Evolutionary conservation across 2,888 invertebrate species (phyloP).

Genomic region (Spisula subtruncata): DNA sequence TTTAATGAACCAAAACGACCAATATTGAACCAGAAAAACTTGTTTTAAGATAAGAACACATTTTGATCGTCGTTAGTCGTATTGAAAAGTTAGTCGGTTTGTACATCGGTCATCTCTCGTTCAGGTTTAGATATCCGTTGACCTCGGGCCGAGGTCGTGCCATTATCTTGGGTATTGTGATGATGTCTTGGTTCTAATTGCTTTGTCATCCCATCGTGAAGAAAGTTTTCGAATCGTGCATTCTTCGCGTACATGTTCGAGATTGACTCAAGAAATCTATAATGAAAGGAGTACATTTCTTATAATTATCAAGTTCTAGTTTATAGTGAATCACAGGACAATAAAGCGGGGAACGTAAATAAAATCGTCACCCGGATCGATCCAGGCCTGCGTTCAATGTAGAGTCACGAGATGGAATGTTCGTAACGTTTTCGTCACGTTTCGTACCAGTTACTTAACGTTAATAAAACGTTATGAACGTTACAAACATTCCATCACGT

Average conservation of each 20-base stretch:
- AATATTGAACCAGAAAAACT: no score
- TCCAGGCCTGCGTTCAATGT: no score
- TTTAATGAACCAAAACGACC: no score
- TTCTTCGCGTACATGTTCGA: constrained; percentile 86
- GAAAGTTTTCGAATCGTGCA: constrained; percentile 76
- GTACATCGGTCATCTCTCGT: constrained; percentile 66
- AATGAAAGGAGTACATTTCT: not conserved
- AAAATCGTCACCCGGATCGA: no score
- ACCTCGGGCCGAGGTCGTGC: constrained; percentile 18
- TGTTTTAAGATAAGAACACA: not conserved
- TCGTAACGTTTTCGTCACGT: no score
- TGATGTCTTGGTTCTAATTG: constrained; percentile 69
- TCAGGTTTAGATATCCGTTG: constrained; percentile 42
- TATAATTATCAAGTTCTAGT: not conserved
- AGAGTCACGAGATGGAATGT: no score
- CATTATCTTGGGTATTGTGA: constrained; percentile 10
- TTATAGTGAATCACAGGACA: no score
- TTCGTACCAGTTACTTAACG: no score
- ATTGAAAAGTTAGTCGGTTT: constrained; percentile 58
- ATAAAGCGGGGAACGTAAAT: not conserved
- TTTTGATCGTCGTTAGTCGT: not conserved
- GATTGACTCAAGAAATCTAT: constrained; percentile 84
- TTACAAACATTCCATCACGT: no score
- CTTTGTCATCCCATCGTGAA: constrained; percentile 61
- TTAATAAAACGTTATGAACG: no score